Evolutionary conservation across 1,140 invertebrate genomes (phyloP), one percentile per base, ranked within the genome.

Genomic region (Sycobia sp.): DNA sequence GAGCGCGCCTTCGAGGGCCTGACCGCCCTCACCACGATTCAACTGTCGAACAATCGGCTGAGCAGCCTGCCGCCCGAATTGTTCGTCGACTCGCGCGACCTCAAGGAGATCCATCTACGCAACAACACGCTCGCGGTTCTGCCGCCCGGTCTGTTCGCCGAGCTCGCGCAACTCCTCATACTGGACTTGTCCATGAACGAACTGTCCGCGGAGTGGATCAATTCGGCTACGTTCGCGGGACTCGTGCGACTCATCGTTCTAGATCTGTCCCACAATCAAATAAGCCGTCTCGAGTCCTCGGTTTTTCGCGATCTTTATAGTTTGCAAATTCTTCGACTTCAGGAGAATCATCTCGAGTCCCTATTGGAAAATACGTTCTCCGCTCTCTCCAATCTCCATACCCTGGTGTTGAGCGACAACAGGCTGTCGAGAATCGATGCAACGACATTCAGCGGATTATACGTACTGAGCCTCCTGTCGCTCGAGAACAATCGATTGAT

Each of bases 61-160:
- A 87, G 88, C 41, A 91, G 89, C 71, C 81, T 95, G 67, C 92
- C 91, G 27, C 91, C 90, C 10, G 91, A 91, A 76, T 82, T 95
- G 54, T 94, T 94, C 71, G 85, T 87, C 50, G 91, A 93, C 71
- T 88, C 90, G 11, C 86, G 89, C 67, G 89, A 91, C 66, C 81
- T 95, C 29, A 88, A 90, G 74, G 91, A 94, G 82, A 88, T 95
- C 68, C 89, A 93, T 76, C 76, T 95, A 27, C 87, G 89, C 69
- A 93, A 93, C 71, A 95, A 96, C 78, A 90, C 90, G n/a, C 88
- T 95, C 23, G 90, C 90, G 70, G 91, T 94, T 0, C 73, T 95
- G 4, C 91, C 92, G 20, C 92, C 92, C 0, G 93, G 92, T 2
- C 81, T 95, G 38, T 95, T 96, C 75, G 87, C 87, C 69, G 91